Conservation (phyloP, 2,888 invertebrate genomes). For the Ischnura elegans region DNA sequence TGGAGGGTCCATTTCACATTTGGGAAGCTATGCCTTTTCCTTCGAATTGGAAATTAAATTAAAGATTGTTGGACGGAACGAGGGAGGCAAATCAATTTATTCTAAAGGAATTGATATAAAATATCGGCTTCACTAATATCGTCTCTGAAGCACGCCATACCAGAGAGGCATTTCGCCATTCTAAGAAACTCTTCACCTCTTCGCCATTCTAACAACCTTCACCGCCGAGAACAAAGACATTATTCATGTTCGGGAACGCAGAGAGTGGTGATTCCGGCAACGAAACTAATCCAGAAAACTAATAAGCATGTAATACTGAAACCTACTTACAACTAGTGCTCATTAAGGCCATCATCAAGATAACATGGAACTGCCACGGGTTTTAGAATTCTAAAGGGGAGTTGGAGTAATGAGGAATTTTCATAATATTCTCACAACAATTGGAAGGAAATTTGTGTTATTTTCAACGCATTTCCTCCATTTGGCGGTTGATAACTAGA, state of each 20-base stretch:
- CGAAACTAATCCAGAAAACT: no score
- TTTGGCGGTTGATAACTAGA: no score
- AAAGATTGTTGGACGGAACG: neutral
- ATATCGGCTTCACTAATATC: neutral
- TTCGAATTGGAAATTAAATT: slow-evolving; percentile 22
- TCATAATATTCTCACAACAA: no score
- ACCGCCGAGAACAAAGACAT: neutral
- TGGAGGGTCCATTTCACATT: neutral
- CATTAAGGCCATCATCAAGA: no score
- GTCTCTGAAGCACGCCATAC: neutral
- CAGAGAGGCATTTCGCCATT: slow-evolving; percentile 4
- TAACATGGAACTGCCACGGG: no score
- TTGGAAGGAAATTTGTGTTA: no score
- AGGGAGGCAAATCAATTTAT: neutral
- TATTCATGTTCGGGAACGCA: neutral
- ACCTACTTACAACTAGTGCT: no score
- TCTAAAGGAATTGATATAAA: neutral
- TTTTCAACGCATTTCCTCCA: no score
- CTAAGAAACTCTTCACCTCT: neutral
- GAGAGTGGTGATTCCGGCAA: neutral
- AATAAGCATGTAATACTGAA: no score
- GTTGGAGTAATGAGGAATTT: no score
- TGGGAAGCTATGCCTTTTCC: neutral
- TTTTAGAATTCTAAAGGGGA: no score
- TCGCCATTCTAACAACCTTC: no score